Percentiles rank a stretch among this genome's conserved stretches.
Conservation (phyloP, 2,113 vertebrate genomes). For the Melospiza georgiana region DNA sequence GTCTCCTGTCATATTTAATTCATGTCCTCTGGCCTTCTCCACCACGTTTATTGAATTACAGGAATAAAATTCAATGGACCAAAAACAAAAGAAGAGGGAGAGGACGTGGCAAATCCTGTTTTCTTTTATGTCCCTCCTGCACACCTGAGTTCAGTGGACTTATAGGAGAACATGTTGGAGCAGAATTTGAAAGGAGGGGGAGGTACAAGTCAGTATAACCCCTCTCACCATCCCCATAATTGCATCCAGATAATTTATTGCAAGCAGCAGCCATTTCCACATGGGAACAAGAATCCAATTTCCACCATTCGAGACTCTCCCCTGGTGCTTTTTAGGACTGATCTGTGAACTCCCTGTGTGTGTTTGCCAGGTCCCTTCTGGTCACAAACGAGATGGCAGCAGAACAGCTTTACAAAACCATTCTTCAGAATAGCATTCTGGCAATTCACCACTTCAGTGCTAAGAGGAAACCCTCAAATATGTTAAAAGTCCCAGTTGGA, state of each 20-base stretch:
- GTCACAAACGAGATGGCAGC: not conserved
- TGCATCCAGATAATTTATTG: conserved; percentile 15
- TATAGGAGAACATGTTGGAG: not conserved
- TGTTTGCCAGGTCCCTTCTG: not conserved
- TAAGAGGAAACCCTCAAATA: not conserved
- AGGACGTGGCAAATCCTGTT: not conserved
- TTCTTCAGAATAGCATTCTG: not conserved
- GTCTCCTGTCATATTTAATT: conserved; percentile 68
- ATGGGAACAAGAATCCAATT: not conserved
- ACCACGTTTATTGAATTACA: conserved; percentile 54
- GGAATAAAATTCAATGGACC: conserved; percentile 54
- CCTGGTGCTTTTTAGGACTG: not conserved
- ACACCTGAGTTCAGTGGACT: not conserved
- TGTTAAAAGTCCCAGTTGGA: not conserved
- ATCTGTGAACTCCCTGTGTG: not conserved
- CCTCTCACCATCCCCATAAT: not conserved
- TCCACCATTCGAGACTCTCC: not conserved
- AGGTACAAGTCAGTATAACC: not conserved
- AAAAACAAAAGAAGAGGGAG: conserved; percentile 44
- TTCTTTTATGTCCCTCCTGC: not conserved
- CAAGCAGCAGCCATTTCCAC: not conserved
- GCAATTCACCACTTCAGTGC: not conserved
- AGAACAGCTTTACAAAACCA: not conserved
- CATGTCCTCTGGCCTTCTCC: conserved; percentile 36
- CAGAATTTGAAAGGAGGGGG: not conserved